Evolutionary conservation across 1,140 invertebrate genomes (phyloP), one percentile per base, ranked within the genome.

Genomic region (Pseudoatta argentina): DNA sequence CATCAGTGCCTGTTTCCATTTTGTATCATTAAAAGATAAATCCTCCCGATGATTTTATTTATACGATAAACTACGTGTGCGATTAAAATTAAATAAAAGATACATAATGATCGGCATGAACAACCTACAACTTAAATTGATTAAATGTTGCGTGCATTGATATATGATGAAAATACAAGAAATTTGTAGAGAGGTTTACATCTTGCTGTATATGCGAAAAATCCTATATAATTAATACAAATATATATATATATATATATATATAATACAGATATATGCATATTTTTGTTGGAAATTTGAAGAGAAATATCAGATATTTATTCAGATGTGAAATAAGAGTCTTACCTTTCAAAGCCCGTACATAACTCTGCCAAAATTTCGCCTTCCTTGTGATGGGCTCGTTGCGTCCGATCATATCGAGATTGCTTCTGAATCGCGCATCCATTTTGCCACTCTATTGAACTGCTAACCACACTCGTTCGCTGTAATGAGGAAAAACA

Each of bases 301-400:
- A 53, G 1, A 48, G 34, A 44, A 16, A n/a, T 34, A 34, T 34
- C 2, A 30, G 10, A n/a, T 12, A 44, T 39, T 44, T 0, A 48
- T 53, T n/a, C 10, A 6, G 18, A 18, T 12, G 27, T 16, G 5
- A 30, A 53, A 3, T 24, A 18, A 21, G 0, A 2, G 34, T 39
- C 91, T 96, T 96, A 98, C 98, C 98, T 97, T 98, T 98, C 91
- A 98, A 96, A 95, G 98, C 98, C 95, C 98, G 97, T 94, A 98
- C 97, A 94, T 98, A 98, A 92, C 97, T 98, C 95, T 98, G 97
- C 98, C 98, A 98, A 96, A 98, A 98, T 96, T 97, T 98, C 93
- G 98, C 98, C 96, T 98, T 98, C 96, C 97, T 98, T 95, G 97
- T 98, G 94, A 98, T 97, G 93, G 97, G 97, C 96, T 98, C 98